Conservation (phyloP, 30 jellyfish, hydroid and myxozoan species). For the Aurelia sp. region DNA sequence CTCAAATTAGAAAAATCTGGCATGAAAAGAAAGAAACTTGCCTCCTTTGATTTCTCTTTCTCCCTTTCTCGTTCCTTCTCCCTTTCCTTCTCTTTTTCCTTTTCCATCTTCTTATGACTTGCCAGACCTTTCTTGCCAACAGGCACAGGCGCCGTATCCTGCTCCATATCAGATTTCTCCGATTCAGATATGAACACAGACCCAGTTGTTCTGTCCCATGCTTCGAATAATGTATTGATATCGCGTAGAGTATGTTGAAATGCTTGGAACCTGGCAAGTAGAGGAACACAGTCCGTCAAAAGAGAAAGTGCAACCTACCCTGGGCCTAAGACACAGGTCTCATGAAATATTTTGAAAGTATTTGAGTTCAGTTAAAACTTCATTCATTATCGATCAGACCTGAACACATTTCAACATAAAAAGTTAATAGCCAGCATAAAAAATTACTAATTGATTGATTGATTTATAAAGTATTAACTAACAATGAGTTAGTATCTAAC, state of each 20-base stretch:
- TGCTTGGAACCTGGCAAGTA: slow-evolving; percentile 75
- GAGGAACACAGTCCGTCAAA: too few relatives aligned
- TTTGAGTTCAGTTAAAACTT: too few relatives aligned
- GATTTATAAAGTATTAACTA: too few relatives aligned
- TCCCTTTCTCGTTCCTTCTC: slow-evolving; percentile 56
- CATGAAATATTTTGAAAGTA: too few relatives aligned
- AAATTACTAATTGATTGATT: too few relatives aligned
- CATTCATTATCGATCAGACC: too few relatives aligned
- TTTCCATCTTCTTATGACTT: slow-evolving; percentile 74
- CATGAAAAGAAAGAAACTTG: background rate
- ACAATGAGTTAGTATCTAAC: too few relatives aligned
- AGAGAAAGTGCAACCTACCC: too few relatives aligned
- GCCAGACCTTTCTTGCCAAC: slow-evolving; percentile 77
- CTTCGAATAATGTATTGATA: slow-evolving; percentile 66
- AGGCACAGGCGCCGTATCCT: slow-evolving; percentile 55
- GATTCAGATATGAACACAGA: slow-evolving; percentile 74
- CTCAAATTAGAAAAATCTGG: too few relatives aligned
- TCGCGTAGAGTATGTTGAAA: slow-evolving; percentile 74
- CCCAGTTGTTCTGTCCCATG: slow-evolving; percentile 98
- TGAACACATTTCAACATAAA: too few relatives aligned
- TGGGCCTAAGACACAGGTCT: too few relatives aligned
- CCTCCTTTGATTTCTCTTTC: slow-evolving; percentile 68
- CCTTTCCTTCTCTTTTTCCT: slow-evolving; percentile 83
- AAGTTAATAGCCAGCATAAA: too few relatives aligned
- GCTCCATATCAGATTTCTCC: slow-evolving; percentile 88